Conservation (phyloP, 2,797 vertebrate genomes). For the Amazona ochrocephala region DNA sequence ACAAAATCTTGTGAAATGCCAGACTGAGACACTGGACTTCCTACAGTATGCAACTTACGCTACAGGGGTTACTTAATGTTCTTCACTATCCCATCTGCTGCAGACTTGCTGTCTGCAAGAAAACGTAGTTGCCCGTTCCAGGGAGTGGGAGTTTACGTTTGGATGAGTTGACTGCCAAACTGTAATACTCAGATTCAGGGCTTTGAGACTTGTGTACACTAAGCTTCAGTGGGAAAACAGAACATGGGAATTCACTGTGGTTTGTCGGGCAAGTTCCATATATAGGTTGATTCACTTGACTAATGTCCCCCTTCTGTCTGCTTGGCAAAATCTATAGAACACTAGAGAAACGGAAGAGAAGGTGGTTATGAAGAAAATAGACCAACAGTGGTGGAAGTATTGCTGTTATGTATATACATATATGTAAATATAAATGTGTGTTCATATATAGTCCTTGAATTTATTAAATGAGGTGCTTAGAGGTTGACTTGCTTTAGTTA, state of each 20-base stretch:
- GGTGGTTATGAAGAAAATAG: neutral
- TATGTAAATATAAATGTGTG: too few relatives aligned
- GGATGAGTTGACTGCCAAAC: neutral
- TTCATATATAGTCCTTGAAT: neutral
- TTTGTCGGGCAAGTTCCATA: neutral
- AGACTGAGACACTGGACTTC: neutral
- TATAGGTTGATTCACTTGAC: neutral
- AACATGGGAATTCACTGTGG: neutral
- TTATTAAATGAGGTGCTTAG: neutral
- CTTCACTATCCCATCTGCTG: neutral
- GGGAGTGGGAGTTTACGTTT: neutral
- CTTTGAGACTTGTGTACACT: neutral
- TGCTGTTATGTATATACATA: neutral
- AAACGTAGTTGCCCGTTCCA: neutral
- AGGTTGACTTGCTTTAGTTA: neutral
- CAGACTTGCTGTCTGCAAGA: neutral
- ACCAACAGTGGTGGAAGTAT: neutral
- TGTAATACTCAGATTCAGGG: neutral
- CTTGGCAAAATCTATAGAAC: neutral
- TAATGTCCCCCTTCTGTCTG: neutral
- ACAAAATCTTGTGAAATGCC: neutral
- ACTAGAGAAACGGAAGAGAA: neutral
- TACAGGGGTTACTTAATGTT: neutral
- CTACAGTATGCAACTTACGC: neutral
- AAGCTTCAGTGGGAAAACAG: neutral